phyloP scores from a whole-genome alignment of 2,797 vertebrate species.

The Agapornis canus region DNA sequence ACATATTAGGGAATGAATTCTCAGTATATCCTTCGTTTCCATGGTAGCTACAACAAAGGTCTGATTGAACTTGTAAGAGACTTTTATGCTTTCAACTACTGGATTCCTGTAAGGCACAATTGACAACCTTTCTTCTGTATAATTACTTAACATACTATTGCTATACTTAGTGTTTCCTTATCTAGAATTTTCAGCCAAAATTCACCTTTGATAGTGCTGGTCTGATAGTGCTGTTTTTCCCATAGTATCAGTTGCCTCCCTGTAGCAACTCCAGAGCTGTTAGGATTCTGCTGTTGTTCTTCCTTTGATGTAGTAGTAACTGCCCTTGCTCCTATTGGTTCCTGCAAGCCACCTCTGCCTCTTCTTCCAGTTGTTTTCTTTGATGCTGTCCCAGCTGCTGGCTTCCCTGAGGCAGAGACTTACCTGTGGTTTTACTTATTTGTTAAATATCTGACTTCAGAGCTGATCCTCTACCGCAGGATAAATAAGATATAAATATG shows the following conservation, averaged over 20 bases:
- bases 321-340: background rate
- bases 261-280: background rate
- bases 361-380: background rate
- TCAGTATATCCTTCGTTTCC: slow-evolving; percentile 51
- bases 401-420: background rate
- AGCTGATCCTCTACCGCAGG: background rate
- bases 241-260: background rate
- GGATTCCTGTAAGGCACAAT: slow-evolving; percentile 30
- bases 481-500: slow-evolving; percentile 10
- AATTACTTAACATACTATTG: background rate
- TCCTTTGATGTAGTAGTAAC: background rate
- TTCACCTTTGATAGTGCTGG: background rate
- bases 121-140: slow-evolving; percentile 18
- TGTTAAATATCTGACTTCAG: background rate
- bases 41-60: slow-evolving; percentile 43
- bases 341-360: background rate
- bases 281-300: background rate
- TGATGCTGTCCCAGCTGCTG: background rate
- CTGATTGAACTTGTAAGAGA: slow-evolving; percentile 51
- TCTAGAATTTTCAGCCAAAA: background rate
- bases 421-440: background rate
- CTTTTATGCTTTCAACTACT: slow-evolving; percentile 18
- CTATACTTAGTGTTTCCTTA: slow-evolving; percentile 10
- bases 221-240: background rate
- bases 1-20: slow-evolving; percentile 43